Evolutionary conservation across 2,888 invertebrate genomes (phyloP), one percentile per base, ranked within the genome.

Genomic region (Autographa gamma): DNA sequence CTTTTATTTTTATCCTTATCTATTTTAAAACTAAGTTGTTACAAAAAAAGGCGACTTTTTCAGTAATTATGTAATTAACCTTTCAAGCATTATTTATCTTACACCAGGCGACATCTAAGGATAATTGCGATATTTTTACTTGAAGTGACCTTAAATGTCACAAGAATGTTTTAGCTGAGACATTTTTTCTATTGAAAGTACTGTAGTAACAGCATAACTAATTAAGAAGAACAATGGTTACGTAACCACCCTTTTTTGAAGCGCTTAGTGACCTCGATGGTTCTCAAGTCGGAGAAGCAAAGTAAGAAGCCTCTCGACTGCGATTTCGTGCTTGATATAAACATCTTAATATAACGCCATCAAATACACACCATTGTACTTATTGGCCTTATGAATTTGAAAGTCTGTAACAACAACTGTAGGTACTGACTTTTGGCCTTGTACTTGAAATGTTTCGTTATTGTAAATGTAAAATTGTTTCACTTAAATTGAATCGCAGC

Each of bases 231-330:
- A 60, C 59, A 65, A 64, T 52, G 52, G 66, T 74, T 73, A 81
- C 73, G 75, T 79, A 83, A 85, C 60, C 81, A 82, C 83, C 83
- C 86, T 85, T 82, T 86, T 83, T 81, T 74, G 68, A 82, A 77
- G 70, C 64, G 71, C 82, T 80, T 72, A 60, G 77, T 67, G 84
- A 82, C 79, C 74, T 73, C 74, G 73, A 81, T 74, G 69, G 77
- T 77, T 86, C 82, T 79, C 72, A 69, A 76, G 67, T 62, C 73
- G 58, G 56, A 70, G 77, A 81, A 61, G 72, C 62, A 71, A 77
- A 78, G 74, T 60, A 63, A 83, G 86, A 88, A 90, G 84, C 86
- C 85, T 74, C 63, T 79, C 71, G 75, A 73, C 75, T 83, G 84
- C 83, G 82, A 82, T 80, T 82, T 79, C 76, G 77, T 85, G 83